Percentiles rank a stretch among this genome's conserved stretches.
Conservation (phyloP, 2,888 invertebrate genomes). For the Patella ulyssiponensis region DNA sequence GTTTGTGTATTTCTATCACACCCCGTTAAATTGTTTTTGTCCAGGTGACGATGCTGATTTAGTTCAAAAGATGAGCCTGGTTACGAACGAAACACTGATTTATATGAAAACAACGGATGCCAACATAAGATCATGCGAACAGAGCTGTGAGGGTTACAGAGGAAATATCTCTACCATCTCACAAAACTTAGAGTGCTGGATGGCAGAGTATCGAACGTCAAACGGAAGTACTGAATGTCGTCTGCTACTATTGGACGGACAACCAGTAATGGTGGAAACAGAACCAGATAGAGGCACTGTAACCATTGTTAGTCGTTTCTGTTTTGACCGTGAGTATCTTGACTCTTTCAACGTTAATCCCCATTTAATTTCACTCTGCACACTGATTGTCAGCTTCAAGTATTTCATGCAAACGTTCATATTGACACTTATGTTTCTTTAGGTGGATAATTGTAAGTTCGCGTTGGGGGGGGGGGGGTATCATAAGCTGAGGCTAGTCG, state of each 20-base stretch:
- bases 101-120: neutral
- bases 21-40: neutral
- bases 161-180: neutral
- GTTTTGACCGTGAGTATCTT: neutral
- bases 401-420: too few species aligned
- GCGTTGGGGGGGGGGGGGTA: too few species aligned
- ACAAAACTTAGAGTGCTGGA: neutral
- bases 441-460: too few species aligned
- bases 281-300: neutral
- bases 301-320: neutral
- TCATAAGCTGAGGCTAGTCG: too few species aligned
- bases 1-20: too few species aligned
- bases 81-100: neutral
- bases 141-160: neutral
- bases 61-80: neutral
- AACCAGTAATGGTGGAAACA: neutral
- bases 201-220: neutral
- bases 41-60: neutral
- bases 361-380: too few species aligned
- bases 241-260: neutral
- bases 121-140: neutral
- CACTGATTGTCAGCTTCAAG: too few species aligned
- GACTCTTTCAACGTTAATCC: too few species aligned
- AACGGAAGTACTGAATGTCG: neutral
- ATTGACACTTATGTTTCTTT: too few species aligned